A percentile compares a stretch with the other conserved stretches of the same genome.
Conservation (phyloP, 1,140 invertebrate species). For the Carcinoscorpius rotundicauda region DNA sequence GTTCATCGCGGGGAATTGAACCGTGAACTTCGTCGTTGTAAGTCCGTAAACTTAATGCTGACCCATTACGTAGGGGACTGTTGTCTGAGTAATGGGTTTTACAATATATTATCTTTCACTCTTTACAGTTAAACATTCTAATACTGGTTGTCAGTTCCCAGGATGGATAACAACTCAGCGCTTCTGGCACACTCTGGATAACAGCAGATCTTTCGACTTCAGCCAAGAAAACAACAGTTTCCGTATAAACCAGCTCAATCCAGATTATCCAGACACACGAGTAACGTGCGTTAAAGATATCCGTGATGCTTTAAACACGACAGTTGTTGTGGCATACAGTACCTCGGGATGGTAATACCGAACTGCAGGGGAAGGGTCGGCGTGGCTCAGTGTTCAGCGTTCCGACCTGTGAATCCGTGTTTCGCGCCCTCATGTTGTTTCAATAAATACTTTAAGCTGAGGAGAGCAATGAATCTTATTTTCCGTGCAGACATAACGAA, state of each 20-base stretch:
- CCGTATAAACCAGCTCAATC: constrained; percentile 13
- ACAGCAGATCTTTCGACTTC: constrained; percentile 20
- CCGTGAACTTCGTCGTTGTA: too few relatives aligned
- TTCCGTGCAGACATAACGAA: too few relatives aligned
- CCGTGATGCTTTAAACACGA: constrained; percentile 9
- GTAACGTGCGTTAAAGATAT: constrained; percentile 18
- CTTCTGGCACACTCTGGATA: constrained; percentile 24
- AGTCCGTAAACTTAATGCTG: too few relatives aligned
- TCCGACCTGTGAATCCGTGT: too few relatives aligned
- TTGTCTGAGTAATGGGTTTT: not conserved
- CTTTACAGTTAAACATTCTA: constrained; percentile 29
- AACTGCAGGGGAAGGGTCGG: too few relatives aligned
- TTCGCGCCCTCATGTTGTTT: too few relatives aligned
- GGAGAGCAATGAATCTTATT: too few relatives aligned
- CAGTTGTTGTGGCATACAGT: constrained; percentile 19
- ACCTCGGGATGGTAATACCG: constrained; percentile 20
- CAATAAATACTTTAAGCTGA: too few relatives aligned
- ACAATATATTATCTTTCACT: constrained; percentile 28
- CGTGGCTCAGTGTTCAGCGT: too few relatives aligned
- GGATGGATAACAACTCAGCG: constrained; percentile 19
- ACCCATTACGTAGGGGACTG: too few relatives aligned
- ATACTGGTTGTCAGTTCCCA: constrained; percentile 23
- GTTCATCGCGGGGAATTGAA: too few relatives aligned
- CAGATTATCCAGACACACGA: constrained; percentile 17
- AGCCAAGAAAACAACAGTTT: constrained; percentile 20